These are phyloP conservation scores for Labia minor DNA, from an alignment of 2,888 invertebrate species.

Conservation along the genomic window DNA sequence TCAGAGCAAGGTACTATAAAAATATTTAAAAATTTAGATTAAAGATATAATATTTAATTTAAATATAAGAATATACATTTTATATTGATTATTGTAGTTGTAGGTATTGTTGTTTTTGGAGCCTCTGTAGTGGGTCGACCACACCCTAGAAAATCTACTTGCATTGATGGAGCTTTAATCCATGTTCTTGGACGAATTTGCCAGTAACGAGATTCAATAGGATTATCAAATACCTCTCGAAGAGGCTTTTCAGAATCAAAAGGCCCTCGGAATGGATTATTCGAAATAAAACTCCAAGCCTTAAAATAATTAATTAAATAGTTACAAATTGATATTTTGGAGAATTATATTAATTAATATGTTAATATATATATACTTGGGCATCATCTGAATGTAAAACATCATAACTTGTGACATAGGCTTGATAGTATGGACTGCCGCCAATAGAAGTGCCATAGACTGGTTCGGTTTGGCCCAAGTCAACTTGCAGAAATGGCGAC, in stretches of 20 bases:
- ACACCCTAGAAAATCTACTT: constrained; percentile 68
- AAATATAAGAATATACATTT: neutral
- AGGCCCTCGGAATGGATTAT: constrained; percentile 56
- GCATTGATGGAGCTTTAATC: constrained; percentile 55
- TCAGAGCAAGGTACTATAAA: constrained; percentile 50
- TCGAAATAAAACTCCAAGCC: neutral
- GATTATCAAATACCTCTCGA: constrained; percentile 54
- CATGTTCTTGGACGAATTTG: constrained; percentile 64
- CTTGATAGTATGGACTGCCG: constrained; percentile 55
- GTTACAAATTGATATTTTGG: neutral
- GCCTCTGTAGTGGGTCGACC: constrained; percentile 29
- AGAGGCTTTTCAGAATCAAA: constrained; percentile 46
- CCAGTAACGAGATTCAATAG: constrained; percentile 63
- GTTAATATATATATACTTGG: constrained; percentile 9
- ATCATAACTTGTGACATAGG: constrained; percentile 68
- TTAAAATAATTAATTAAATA: neutral
- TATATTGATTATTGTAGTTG: constrained; percentile 13
- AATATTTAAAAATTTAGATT: neutral
- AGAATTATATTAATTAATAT: neutral
- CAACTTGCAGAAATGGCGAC: constrained; percentile 49
- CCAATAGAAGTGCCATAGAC: constrained; percentile 63
- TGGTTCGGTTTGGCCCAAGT: constrained; percentile 51
- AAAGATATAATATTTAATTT: neutral
- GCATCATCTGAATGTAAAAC: constrained; percentile 38
- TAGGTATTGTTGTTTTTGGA: constrained; percentile 15